phyloP scores from a whole-genome alignment of 2,888 invertebrate genomes.

The Napeogenes inachia region DNA sequence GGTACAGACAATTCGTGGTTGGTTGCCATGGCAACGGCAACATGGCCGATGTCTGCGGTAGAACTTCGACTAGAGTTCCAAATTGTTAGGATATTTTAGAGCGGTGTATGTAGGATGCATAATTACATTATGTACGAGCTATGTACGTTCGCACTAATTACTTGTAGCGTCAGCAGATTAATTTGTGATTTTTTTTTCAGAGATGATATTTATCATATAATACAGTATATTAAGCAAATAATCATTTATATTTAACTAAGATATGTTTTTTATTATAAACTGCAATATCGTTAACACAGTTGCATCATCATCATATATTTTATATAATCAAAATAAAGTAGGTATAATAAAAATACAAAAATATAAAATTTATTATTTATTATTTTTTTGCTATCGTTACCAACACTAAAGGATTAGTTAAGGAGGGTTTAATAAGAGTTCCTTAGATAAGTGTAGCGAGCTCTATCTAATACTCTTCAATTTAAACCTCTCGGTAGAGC shows the following conservation, averaged over 20 bases:
- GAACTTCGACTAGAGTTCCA: slow-evolving; percentile 74
- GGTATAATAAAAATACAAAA: not conserved
- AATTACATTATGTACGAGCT: slow-evolving; percentile 71
- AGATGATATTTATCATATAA: no score
- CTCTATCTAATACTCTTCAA: slow-evolving; percentile 56
- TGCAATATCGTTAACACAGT: no score
- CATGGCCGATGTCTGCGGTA: slow-evolving; percentile 72
- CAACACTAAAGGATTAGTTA: slow-evolving; percentile 65
- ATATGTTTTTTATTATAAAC: no score
- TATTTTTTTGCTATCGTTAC: slow-evolving; percentile 48
- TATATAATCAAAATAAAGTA: not conserved
- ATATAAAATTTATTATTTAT: no score
- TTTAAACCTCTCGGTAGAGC: slow-evolving; percentile 44
- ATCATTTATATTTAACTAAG: no score
- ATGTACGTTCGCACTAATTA: slow-evolving; percentile 72
- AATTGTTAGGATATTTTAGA: slow-evolving; percentile 74
- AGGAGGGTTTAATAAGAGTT: slow-evolving; percentile 75
- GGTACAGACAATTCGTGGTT: slow-evolving; percentile 69
- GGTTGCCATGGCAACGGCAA: slow-evolving; percentile 69
- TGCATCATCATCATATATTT: no score
- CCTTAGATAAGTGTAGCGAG: slow-evolving; percentile 67
- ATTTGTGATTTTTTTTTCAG: no score
- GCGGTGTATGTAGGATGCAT: slow-evolving; percentile 68
- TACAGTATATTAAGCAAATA: no score
- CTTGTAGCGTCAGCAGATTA: slow-evolving; percentile 53